phyloP scores from a whole-genome alignment of 2,113 vertebrate species.

The Pogona vitticeps region DNA sequence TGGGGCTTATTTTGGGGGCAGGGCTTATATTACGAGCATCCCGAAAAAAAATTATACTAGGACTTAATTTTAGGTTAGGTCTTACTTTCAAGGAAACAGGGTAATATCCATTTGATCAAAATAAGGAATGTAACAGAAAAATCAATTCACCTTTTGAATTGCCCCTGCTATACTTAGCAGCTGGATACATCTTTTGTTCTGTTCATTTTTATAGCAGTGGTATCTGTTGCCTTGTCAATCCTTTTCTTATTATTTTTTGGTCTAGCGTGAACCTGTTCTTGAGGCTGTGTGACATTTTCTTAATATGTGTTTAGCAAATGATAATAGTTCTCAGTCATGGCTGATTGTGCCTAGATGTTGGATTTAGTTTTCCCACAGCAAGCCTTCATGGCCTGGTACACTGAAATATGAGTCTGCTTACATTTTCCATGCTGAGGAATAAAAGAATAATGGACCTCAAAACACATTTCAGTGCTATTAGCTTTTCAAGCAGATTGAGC shows the following conservation, averaged over 20 bases:
- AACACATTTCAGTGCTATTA: conserved; percentile 62
- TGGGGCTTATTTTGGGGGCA: no score
- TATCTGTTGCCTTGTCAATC: conserved; percentile 32
- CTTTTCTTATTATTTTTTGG: conserved; percentile 22
- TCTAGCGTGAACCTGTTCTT: conserved; percentile 22
- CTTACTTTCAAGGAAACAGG: no score
- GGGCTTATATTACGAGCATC: no score
- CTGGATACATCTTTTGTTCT: conserved; percentile 35
- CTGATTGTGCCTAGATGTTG: conserved; percentile 55
- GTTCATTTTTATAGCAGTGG: conserved; percentile 24
- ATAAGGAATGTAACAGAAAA: conserved; percentile 23
- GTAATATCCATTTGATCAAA: conserved; percentile 1
- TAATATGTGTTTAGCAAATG: conserved; percentile 54
- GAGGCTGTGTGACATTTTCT: conserved; percentile 47
- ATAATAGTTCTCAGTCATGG: conserved; percentile 62
- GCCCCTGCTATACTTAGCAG: conserved; percentile 19
- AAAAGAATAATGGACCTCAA: conserved; percentile 65
- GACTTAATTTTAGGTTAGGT: no score
- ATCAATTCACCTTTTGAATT: conserved; percentile 32
- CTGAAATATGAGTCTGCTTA: conserved; percentile 59
- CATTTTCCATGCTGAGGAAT: conserved; percentile 58
- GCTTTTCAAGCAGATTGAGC: conserved; percentile 66
- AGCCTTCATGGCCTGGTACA: conserved; percentile 52
- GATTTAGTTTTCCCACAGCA: conserved; percentile 66
- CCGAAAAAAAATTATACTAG: no score